Conservation (phyloP, 2,888 invertebrate species). For the Psococerastis gibbosa region DNA sequence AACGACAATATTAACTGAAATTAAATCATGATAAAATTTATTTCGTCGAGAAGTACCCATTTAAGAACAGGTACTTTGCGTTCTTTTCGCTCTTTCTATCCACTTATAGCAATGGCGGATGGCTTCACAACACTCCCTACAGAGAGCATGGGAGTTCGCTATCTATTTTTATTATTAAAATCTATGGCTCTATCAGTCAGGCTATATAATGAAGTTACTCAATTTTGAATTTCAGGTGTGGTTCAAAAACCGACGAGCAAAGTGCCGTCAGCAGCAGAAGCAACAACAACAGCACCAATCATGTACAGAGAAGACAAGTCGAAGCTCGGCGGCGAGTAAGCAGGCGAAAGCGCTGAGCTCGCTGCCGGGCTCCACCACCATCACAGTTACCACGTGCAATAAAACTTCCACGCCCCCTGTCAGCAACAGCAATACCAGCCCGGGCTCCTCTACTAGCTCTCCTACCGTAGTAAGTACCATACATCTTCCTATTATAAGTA, state of each 20-base stretch:
- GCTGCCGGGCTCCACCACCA: constrained; percentile 12
- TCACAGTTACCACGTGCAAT: constrained; percentile 15
- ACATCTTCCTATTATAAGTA: neutral
- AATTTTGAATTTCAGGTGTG: constrained; percentile 34
- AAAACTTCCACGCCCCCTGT: constrained; percentile 23
- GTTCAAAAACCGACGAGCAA: constrained; percentile 54
- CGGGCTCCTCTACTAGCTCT: constrained; percentile 21
- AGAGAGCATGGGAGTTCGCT: no score
- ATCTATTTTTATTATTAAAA: no score
- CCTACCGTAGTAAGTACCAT: constrained; percentile 10
- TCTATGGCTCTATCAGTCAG: no score
- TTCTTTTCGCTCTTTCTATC: no score
- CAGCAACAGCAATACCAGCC: constrained; percentile 26
- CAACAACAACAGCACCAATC: constrained; percentile 27
- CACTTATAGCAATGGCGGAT: no score
- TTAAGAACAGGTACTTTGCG: no score
- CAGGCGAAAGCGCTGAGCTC: constrained; percentile 11
- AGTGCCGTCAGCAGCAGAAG: constrained; percentile 44
- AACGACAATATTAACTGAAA: no score
- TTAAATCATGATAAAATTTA: no score
- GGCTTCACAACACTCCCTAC: no score
- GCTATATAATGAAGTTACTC: no score
- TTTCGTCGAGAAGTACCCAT: no score
- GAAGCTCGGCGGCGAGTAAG: constrained; percentile 10
- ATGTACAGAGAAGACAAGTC: constrained; percentile 24